Conservation (phyloP, 2,888 invertebrate species). For the Allolobophora icterica region DNA sequence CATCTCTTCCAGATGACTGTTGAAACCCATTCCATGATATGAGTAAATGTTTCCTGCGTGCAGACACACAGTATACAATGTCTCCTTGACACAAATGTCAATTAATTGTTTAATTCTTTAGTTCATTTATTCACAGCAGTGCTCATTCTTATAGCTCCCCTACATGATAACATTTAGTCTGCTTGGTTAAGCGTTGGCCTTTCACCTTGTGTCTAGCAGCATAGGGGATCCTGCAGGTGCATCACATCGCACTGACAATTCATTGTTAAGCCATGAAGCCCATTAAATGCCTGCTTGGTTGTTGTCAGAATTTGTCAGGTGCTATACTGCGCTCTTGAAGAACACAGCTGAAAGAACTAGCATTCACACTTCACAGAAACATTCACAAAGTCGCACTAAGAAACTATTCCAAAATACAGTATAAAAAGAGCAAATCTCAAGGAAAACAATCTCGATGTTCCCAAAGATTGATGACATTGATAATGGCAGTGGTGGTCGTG, state of each 20-base stretch:
- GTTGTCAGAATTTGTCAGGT: not conserved
- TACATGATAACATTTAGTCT: not conserved
- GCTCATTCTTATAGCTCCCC: not conserved
- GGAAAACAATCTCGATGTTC: not conserved
- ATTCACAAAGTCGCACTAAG: not conserved
- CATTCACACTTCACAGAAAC: not conserved
- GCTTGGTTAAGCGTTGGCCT: not conserved
- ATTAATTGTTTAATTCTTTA: not conserved
- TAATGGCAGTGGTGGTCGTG: not conserved
- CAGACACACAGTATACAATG: not conserved
- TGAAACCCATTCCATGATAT: constrained; percentile 19
- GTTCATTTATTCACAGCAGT: not conserved
- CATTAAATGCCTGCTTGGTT: not conserved
- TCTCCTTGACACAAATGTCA: not conserved
- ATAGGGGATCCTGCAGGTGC: not conserved
- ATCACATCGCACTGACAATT: not conserved
- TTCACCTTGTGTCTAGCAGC: not conserved
- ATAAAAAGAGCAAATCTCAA: not conserved
- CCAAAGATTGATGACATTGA: not conserved
- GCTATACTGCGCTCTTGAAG: not conserved
- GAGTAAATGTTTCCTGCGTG: not conserved
- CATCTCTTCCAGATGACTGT: constrained; percentile 22
- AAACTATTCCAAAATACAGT: not conserved
- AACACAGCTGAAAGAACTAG: not conserved
- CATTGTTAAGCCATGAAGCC: not conserved